A percentile compares a stretch with the other conserved stretches of the same genome.
phyloP scores from a whole-genome alignment of 1,140 invertebrate genomes.

The Drosophila tropicalis region DNA sequence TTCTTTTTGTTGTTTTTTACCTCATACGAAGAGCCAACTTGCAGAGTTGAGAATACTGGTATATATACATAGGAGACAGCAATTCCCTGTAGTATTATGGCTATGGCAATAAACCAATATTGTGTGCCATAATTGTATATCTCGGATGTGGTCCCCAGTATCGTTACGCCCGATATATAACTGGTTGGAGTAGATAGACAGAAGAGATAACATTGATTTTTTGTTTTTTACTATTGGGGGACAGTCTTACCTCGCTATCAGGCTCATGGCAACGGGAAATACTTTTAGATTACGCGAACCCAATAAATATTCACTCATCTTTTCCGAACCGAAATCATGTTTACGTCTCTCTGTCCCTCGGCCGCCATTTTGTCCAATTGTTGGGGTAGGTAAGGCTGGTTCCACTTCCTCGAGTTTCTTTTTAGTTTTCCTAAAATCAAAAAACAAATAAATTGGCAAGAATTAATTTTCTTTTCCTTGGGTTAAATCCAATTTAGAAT shows the following conservation, averaged over 20 bases:
- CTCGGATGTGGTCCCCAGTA: slow-evolving; percentile 94
- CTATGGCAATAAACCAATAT: slow-evolving; percentile 90
- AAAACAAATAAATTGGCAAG: slow-evolving; percentile 25
- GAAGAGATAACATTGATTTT: slow-evolving; percentile 40
- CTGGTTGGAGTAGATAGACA: slow-evolving; percentile 83
- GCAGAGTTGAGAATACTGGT: slow-evolving; percentile 91
- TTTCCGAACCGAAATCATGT: slow-evolving; percentile 80
- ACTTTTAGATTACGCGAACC: slow-evolving; percentile 89
- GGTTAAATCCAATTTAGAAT: neutral
- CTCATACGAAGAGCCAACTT: slow-evolving; percentile 93
- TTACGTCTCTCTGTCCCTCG: slow-evolving; percentile 35
- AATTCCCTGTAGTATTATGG: slow-evolving; percentile 87
- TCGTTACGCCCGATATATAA: slow-evolving; percentile 94
- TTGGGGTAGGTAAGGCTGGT: slow-evolving; percentile 42
- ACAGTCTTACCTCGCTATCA: slow-evolving; percentile 88
- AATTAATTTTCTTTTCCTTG: neutral
- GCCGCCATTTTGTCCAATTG: neutral
- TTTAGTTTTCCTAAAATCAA: slow-evolving; percentile 50
- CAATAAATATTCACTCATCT: slow-evolving; percentile 88
- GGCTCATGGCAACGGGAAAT: slow-evolving; percentile 92
- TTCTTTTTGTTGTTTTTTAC: slow-evolving; percentile 83
- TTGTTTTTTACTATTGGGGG: neutral
- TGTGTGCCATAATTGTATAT: slow-evolving; percentile 93
- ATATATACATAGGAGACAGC: slow-evolving; percentile 90
- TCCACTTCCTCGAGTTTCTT: slow-evolving; percentile 49